Evolutionary conservation across 2,888 invertebrate genomes (phyloP).

Genomic region (Dyspetes luteomarginatus): DNA sequence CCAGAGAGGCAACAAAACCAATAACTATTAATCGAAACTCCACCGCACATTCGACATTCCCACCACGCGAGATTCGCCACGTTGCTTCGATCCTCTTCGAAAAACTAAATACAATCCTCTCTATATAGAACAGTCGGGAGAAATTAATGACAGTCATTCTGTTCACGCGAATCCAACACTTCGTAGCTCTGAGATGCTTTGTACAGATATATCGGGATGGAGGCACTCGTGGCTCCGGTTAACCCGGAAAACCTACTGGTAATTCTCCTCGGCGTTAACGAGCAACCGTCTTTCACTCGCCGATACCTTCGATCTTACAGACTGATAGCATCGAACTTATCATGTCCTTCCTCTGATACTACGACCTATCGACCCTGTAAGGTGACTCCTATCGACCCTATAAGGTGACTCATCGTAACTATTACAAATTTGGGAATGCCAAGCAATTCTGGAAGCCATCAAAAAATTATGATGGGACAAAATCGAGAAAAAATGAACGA

Average conservation of each 20-base stretch:
- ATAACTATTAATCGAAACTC: constrained; percentile 80
- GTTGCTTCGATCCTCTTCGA: no score
- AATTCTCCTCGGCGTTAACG: constrained; percentile 68
- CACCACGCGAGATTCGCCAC: constrained; percentile 64
- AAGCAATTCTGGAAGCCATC: no score
- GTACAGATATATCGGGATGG: neutral
- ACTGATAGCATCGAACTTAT: constrained; percentile 3
- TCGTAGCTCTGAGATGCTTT: constrained; percentile 15
- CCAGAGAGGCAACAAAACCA: constrained; percentile 75
- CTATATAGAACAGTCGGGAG: constrained; percentile 13
- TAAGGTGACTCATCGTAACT: no score
- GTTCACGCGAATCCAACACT: constrained; percentile 37
- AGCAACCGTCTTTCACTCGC: constrained; percentile 72
- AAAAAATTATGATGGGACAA: no score
- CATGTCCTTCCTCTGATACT: neutral
- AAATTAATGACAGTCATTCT: constrained; percentile 61
- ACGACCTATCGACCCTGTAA: neutral
- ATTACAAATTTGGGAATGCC: no score
- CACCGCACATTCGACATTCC: constrained; percentile 79
- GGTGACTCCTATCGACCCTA: no score
- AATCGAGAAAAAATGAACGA: no score
- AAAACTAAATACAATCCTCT: no score
- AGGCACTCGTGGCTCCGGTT: neutral
- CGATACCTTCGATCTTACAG: constrained; percentile 41
- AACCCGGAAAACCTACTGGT: constrained; percentile 36